A percentile compares a stretch with the other conserved stretches of the same genome.
These are phyloP conservation scores for Pangasius krempfi DNA, from an alignment of 2,797 vertebrate genomes.

Conservation along the genomic window DNA sequence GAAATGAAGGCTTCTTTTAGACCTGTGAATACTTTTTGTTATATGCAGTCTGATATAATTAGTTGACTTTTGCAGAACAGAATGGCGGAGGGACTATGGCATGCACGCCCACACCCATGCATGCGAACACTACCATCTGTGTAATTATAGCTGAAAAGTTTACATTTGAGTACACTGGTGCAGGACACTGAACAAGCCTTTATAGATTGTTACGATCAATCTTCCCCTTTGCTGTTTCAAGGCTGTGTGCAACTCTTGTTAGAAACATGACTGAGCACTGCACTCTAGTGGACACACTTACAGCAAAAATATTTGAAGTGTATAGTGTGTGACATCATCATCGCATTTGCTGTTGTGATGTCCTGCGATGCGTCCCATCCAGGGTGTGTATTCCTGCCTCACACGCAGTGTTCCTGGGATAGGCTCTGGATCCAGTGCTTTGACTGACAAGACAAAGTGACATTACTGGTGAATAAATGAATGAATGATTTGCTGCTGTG, in stretches of 20 bases:
- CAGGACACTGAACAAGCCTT: background rate
- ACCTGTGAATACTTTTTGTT: background rate
- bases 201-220: background rate
- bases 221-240: background rate
- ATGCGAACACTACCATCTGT: background rate
- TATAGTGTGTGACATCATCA: background rate
- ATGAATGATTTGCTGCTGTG: background rate
- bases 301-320: background rate
- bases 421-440: background rate
- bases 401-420: background rate
- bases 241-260: background rate
- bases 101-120: background rate
- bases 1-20: background rate
- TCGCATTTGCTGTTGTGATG: background rate
- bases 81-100: background rate
- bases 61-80: background rate
- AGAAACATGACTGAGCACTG: slow-evolving; percentile 44
- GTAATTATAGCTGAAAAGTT: background rate
- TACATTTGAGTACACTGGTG: background rate
- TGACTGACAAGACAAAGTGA: background rate
- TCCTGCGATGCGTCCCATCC: background rate
- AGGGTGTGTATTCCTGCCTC: background rate
- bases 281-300: slow-evolving; percentile 61
- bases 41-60: background rate
- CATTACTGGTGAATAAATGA: background rate